These are phyloP conservation scores for Malaclemys terrapin DNA, from an alignment of 2,113 vertebrate species.

Conservation along the genomic window DNA sequence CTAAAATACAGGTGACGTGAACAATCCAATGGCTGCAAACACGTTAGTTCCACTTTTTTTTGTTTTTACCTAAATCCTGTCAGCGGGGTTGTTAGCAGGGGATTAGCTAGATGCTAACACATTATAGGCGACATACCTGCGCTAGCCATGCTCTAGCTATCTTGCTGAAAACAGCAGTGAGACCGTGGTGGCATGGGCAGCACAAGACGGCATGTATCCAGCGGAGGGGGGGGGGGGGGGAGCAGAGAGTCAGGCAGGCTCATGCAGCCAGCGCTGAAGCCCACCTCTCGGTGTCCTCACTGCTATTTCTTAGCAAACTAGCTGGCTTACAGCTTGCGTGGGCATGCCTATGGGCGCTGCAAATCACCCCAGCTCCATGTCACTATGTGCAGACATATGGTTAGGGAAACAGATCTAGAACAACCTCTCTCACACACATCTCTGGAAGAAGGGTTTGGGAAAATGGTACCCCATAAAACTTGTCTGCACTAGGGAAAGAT, in stretches of 20 bases:
- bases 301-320: background rate
- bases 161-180: background rate
- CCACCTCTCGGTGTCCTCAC: background rate
- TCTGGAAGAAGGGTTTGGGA: background rate
- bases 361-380: background rate
- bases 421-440: background rate
- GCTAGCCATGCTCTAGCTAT: background rate
- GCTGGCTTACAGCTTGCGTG: background rate
- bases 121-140: background rate
- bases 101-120: background rate
- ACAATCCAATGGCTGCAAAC: background rate
- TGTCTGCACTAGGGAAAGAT: background rate
- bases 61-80: background rate
- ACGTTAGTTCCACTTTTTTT: background rate
- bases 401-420: background rate
- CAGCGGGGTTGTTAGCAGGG: background rate
- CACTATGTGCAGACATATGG: background rate
- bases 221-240: rapidly evolving
- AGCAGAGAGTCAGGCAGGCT: no score
- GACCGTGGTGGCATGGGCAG: background rate
- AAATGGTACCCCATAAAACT: background rate
- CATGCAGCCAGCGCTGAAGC: background rate
- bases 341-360: background rate
- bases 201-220: background rate
- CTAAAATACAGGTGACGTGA: background rate